A percentile compares a stretch with the other conserved stretches of the same genome.
phyloP scores from a whole-genome alignment of 1,140 invertebrate genomes.

The Lepidurus apus region DNA sequence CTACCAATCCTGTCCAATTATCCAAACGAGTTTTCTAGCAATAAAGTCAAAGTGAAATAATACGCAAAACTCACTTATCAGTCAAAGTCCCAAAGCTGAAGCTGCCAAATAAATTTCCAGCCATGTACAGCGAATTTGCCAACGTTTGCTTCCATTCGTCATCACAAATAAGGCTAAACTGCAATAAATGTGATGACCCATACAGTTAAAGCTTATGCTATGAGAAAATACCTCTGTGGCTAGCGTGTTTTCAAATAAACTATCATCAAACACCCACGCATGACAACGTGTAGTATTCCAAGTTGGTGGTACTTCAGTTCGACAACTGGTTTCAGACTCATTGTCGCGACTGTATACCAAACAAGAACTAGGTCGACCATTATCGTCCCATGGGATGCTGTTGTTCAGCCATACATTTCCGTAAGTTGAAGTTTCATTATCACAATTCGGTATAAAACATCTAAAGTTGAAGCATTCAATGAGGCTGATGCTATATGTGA shows the following conservation, averaged over 20 bases:
- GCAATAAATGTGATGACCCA: neutral
- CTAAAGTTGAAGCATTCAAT: neutral
- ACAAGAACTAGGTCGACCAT: neutral
- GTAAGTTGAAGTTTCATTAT: neutral
- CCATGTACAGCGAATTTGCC: constrained; percentile 32
- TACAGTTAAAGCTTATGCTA: neutral
- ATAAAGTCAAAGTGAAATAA: neutral
- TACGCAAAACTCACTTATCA: constrained; percentile 25
- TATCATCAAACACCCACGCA: constrained; percentile 27
- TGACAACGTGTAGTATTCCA: constrained; percentile 4
- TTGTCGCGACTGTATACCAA: neutral
- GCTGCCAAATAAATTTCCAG: constrained; percentile 29
- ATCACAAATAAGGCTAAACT: constrained; percentile 30
- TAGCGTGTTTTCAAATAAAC: constrained; percentile 23
- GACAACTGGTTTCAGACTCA: neutral
- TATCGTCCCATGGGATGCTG: neutral
- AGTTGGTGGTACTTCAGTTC: neutral
- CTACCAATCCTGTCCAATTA: neutral
- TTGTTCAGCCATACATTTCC: constrained; percentile 6
- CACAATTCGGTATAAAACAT: constrained; percentile 27
- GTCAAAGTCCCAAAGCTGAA: constrained; percentile 27
- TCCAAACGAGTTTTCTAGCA: neutral
- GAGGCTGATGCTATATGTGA: no score
- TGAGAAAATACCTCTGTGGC: constrained; percentile 25
- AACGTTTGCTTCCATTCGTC: constrained; percentile 33